These are phyloP conservation scores for Dascillus cervinus DNA, from an alignment of 2,888 invertebrate genomes.

Conservation along the genomic window DNA sequence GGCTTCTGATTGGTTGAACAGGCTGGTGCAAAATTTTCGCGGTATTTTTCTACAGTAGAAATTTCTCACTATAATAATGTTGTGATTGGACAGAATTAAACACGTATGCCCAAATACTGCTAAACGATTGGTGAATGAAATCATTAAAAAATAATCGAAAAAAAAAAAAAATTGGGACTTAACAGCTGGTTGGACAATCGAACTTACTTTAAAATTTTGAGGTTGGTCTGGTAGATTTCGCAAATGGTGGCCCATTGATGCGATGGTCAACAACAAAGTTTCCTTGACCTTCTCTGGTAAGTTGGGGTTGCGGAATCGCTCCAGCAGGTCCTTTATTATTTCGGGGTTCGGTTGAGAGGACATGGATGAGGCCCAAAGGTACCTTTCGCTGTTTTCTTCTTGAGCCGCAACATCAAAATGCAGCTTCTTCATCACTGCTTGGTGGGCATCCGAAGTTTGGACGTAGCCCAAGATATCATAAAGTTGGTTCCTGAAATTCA, in stretches of 20 bases:
- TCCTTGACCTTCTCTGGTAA: slow-evolving; percentile 56
- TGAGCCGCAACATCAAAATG: slow-evolving; percentile 47
- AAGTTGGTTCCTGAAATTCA: slow-evolving; percentile 49
- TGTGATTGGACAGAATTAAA: too few relatives aligned
- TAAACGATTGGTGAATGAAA: too few relatives aligned
- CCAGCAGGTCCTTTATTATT: slow-evolving; percentile 45
- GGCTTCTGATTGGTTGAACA: too few relatives aligned
- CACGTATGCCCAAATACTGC: too few relatives aligned
- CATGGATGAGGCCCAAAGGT: slow-evolving; percentile 65
- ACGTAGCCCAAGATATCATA: slow-evolving; percentile 64
- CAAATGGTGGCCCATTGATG: slow-evolving; percentile 51
- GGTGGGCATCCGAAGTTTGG: slow-evolving; percentile 60
- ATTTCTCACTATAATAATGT: too few relatives aligned
- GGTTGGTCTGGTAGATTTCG: slow-evolving; percentile 27
- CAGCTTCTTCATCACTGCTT: slow-evolving; percentile 59
- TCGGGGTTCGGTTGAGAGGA: slow-evolving; percentile 56
- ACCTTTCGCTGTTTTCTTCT: slow-evolving; percentile 54
- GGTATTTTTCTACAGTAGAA: too few relatives aligned
- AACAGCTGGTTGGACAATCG: too few relatives aligned
- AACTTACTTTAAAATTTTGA: slow-evolving; percentile 25
- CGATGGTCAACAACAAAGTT: slow-evolving; percentile 57
- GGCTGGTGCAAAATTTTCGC: too few relatives aligned
- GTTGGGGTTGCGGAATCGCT: slow-evolving; percentile 43
- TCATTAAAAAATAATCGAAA: too few relatives aligned
- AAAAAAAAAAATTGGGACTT: too few relatives aligned